Conservation (phyloP, 2,797 vertebrate species). For the Lateolabrax maculatus region DNA sequence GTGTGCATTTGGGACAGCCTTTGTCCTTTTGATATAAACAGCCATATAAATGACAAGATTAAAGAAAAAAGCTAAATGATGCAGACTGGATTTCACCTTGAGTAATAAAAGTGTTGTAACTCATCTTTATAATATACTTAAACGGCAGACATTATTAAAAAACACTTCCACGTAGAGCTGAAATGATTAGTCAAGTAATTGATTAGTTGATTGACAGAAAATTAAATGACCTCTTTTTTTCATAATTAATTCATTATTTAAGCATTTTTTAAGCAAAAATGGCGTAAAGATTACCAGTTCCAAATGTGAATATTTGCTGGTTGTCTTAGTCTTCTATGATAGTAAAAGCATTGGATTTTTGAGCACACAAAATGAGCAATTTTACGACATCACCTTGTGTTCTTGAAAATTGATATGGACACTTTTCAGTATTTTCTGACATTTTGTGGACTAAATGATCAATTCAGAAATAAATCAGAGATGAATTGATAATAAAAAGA, state of each 20-base stretch:
- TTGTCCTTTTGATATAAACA: conserved; percentile 94
- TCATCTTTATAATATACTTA: conserved; percentile 5
- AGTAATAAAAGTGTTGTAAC: conserved; percentile 11
- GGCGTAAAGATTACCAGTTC: not conserved
- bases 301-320: not conserved
- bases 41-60: conserved; percentile 84
- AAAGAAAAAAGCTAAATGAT: conserved; percentile 74
- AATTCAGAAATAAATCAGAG: not conserved
- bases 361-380: not conserved
- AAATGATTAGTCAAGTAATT: not conserved
- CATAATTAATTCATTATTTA: not conserved
- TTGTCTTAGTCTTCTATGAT: not conserved
- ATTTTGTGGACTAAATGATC: not conserved
- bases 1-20: conserved; percentile 92
- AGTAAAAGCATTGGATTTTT: not conserved
- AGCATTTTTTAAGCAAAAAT: not conserved
- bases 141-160: conserved; percentile 3
- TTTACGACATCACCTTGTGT: not conserved
- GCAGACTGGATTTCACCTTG: conserved; percentile 64
- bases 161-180: not conserved
- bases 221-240: not conserved
- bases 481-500: not conserved
- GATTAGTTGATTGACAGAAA: not conserved
- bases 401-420: not conserved
- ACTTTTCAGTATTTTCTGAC: not conserved